phyloP scores from a whole-genome alignment of 2,888 invertebrate genomes.

The Tipula helvola region DNA sequence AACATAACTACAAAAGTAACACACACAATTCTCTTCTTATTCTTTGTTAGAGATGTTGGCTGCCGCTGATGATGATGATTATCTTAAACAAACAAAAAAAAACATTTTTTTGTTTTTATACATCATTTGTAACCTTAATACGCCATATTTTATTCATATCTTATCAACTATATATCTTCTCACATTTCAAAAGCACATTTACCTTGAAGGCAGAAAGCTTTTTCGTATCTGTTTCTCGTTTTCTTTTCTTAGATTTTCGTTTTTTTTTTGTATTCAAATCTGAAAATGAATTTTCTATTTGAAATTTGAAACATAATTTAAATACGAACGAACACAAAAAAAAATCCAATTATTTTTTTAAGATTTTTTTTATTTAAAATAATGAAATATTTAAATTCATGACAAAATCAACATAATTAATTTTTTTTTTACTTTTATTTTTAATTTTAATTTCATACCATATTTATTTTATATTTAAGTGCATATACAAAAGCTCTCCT shows the following conservation, averaged over 20 bases:
- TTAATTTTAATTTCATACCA: neutral
- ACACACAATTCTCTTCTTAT: neutral
- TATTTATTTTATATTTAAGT: neutral
- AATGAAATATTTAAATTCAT: neutral
- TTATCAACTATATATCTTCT: conserved; percentile 4
- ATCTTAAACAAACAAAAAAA: neutral
- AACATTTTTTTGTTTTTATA: neutral
- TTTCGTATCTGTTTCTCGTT: neutral
- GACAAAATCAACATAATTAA: conserved; percentile 4
- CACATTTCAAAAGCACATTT: conserved; percentile 4
- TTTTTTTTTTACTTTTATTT: neutral
- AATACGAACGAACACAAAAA: neutral
- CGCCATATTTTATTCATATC: conserved; percentile 4
- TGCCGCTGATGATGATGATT: neutral
- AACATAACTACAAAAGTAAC: neutral
- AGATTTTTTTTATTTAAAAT: neutral
- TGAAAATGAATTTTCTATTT: conserved; percentile 4
- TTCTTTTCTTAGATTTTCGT: neutral
- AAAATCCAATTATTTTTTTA: neutral
- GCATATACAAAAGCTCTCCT: neutral
- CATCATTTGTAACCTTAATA: conserved; percentile 4
- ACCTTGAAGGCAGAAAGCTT: neutral
- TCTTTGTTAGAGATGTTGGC: neutral
- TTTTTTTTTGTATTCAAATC: neutral
- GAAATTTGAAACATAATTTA: neutral